phyloP scores from a whole-genome alignment of 2,113 vertebrate genomes.

The Sinocyclocheilus anophthalmus region DNA sequence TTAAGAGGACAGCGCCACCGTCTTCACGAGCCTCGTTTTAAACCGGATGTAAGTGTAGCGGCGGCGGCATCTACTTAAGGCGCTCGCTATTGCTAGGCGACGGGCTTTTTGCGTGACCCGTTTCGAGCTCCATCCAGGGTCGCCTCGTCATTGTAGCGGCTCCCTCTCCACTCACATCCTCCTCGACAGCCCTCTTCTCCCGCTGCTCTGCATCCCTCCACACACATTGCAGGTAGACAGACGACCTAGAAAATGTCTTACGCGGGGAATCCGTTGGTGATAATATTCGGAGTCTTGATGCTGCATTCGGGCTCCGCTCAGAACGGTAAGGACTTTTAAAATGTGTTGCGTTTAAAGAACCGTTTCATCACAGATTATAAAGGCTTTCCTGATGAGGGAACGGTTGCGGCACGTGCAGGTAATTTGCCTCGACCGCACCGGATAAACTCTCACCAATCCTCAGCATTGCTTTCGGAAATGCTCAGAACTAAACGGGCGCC shows the following conservation, averaged over 20 bases:
- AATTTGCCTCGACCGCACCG: not conserved
- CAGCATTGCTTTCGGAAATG: not conserved
- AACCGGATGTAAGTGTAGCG: not conserved
- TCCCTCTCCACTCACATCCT: slow-evolving; percentile 22
- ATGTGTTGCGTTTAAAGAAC: no score
- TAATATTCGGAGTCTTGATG: slow-evolving; percentile 69
- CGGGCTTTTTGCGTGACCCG: slow-evolving; percentile 42
- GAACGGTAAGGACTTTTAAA: slow-evolving; percentile 69
- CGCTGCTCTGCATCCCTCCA: slow-evolving; percentile 26
- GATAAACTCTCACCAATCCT: not conserved
- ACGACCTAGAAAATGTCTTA: slow-evolving; percentile 51
- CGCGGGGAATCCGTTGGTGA: slow-evolving; percentile 52
- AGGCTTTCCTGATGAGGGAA: no score
- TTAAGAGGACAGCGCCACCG: no score
- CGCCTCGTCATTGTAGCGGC: slow-evolving; percentile 28
- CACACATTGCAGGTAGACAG: slow-evolving; percentile 15
- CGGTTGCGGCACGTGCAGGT: not conserved
- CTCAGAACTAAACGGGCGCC: not conserved
- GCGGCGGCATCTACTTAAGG: not conserved
- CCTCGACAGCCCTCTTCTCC: not conserved
- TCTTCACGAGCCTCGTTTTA: no score
- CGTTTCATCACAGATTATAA: no score
- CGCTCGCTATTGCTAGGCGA: slow-evolving; percentile 46
- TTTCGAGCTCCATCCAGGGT: slow-evolving; percentile 36
- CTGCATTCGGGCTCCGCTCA: slow-evolving; percentile 74